phyloP scores from a whole-genome alignment of 2,888 invertebrate genomes.

The Biston stratarius region DNA sequence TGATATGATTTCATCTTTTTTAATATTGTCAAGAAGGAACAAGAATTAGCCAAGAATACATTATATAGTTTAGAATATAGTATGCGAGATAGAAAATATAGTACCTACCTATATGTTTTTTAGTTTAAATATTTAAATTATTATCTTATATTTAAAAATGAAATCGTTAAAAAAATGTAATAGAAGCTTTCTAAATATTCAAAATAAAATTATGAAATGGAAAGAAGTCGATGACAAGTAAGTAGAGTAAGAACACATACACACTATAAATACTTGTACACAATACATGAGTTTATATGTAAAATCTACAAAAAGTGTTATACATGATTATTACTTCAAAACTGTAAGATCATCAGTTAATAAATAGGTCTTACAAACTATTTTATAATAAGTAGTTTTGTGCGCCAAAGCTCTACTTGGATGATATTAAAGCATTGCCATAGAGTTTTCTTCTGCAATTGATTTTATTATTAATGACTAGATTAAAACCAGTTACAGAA shows the following conservation, averaged over 20 bases:
- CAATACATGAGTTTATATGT: slow-evolving; percentile 84
- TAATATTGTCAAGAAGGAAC: slow-evolving; percentile 80
- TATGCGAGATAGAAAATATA: slow-evolving; percentile 42
- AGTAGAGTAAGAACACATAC: slow-evolving; percentile 73
- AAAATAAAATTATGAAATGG: slow-evolving; percentile 50
- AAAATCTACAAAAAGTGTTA: slow-evolving; percentile 83
- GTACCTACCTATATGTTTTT: slow-evolving; percentile 31
- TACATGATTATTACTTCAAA: slow-evolving; percentile 81
- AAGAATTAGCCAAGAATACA: slow-evolving; percentile 66
- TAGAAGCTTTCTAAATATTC: slow-evolving; percentile 11
- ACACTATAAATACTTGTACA: slow-evolving; percentile 78
- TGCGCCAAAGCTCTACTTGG: slow-evolving; percentile 83
- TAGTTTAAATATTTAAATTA: slow-evolving; percentile 21
- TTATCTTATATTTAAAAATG: slow-evolving; percentile 25
- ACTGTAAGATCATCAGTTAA: slow-evolving; percentile 77
- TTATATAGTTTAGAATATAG: slow-evolving; percentile 45
- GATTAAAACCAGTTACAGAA: slow-evolving; percentile 55
- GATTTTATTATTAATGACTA: slow-evolving; percentile 39
- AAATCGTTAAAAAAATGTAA: slow-evolving; percentile 34
- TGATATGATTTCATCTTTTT: slow-evolving; percentile 47
- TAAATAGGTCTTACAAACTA: slow-evolving; percentile 76
- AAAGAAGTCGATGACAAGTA: slow-evolving; percentile 62
- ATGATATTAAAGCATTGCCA: slow-evolving; percentile 73
- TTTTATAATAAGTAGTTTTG: slow-evolving; percentile 72
- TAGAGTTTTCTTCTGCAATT: slow-evolving; percentile 51